Percentiles rank a stretch among this genome's conserved stretches.
These are phyloP conservation scores for Ageneiosus marmoratus DNA, from an alignment of 2,113 vertebrate genomes.

Conservation along the genomic window DNA sequence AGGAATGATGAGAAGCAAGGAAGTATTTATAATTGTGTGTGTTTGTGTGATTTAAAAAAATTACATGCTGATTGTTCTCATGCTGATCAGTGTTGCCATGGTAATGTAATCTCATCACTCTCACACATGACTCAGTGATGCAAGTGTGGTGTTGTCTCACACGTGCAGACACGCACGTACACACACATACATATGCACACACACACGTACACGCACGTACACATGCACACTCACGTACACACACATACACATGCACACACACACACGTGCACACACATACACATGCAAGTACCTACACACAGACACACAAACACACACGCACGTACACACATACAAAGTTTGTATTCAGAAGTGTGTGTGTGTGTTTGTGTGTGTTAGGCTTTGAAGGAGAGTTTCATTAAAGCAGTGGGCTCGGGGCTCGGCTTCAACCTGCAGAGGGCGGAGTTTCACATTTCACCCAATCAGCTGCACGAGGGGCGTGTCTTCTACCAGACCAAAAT, in stretches of 20 bases:
- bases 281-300: not conserved
- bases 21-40: not conserved
- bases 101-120: conserved; percentile 48
- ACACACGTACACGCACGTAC: not conserved
- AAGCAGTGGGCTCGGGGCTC: conserved; percentile 90
- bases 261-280: not conserved
- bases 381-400: conserved; percentile 96
- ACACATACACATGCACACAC: not conserved
- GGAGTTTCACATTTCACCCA: conserved; percentile 84
- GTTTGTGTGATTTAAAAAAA: conserved; percentile 7
- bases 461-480: conserved; percentile 73
- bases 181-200: not conserved
- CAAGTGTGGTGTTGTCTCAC: conserved; percentile 38
- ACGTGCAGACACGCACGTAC: not conserved
- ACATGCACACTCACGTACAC: no score
- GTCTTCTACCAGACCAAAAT: conserved; percentile 83
- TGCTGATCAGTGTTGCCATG: conserved; percentile 53
- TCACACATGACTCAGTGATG: conserved; percentile 48
- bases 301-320: not conserved
- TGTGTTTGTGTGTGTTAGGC: conserved; percentile 70
- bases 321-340: no score
- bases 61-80: conserved; percentile 37
- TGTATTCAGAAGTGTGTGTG: not conserved
- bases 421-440: conserved; percentile 90
- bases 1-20: not conserved